These are phyloP conservation scores for Puffinus mauretanicus DNA, from an alignment of 2,113 vertebrate species.

Conservation along the genomic window DNA sequence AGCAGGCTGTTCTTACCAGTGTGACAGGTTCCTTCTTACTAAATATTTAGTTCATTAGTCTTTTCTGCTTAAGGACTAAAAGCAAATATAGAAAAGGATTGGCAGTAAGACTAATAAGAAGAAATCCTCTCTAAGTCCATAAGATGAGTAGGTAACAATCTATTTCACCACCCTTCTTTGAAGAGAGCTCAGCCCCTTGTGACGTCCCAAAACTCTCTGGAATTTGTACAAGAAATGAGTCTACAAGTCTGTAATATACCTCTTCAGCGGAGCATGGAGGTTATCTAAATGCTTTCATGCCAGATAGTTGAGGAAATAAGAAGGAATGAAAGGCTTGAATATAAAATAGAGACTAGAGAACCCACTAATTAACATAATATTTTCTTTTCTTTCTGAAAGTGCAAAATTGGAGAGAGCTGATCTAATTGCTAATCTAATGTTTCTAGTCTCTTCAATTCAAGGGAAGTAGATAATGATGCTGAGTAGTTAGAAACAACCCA, in stretches of 20 bases:
- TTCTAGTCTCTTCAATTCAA: not conserved
- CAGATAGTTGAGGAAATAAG: not conserved
- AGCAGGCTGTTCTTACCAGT: not conserved
- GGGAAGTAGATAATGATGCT: slow-evolving; percentile 4
- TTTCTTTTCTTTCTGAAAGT: slow-evolving; percentile 32
- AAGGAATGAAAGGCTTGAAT: not conserved
- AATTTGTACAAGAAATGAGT: not conserved
- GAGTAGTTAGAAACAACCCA: not conserved
- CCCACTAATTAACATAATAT: slow-evolving; percentile 7
- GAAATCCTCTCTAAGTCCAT: not conserved
- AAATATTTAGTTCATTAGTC: not conserved
- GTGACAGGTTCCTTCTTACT: not conserved
- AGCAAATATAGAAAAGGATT: not conserved
- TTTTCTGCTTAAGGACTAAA: not conserved
- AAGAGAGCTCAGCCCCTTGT: not conserved
- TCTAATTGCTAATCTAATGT: slow-evolving; percentile 47
- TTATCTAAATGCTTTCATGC: slow-evolving; percentile 22
- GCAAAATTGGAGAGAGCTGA: slow-evolving; percentile 32
- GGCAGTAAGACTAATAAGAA: not conserved
- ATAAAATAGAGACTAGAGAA: slow-evolving; percentile 1
- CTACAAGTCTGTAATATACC: not conserved
- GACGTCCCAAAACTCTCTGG: not conserved
- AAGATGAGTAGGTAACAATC: not conserved
- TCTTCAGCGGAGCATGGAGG: not conserved
- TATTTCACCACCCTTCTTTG: not conserved